Conservation (phyloP, 1,140 invertebrate species). For the Cotesia typhae region DNA sequence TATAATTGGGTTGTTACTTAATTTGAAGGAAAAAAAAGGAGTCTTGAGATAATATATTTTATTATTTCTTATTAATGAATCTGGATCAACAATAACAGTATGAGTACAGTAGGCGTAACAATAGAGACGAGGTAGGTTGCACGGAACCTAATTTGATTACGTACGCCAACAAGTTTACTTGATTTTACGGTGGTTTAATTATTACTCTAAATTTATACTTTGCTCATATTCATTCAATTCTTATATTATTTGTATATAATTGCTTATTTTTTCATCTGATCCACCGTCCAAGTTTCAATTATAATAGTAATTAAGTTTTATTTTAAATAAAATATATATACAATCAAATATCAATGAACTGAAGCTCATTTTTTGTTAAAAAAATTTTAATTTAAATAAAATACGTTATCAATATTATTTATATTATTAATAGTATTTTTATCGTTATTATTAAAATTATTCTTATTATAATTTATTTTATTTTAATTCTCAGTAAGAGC, state of each 20-base stretch:
- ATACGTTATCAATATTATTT: too few species aligned
- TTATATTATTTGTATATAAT: too few species aligned
- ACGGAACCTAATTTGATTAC: constrained; percentile 60
- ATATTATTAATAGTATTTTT: too few species aligned
- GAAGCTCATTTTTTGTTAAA: too few species aligned
- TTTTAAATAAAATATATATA: too few species aligned
- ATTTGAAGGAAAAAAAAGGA: constrained; percentile 7
- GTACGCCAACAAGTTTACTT: constrained; percentile 63
- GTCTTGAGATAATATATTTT: constrained; percentile 65
- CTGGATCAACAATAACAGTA: constrained; percentile 66
- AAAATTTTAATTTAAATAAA: too few species aligned
- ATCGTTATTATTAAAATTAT: too few species aligned
- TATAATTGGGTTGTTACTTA: neutral
- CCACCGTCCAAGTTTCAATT: constrained; percentile 1
- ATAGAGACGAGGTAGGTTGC: constrained; percentile 65
- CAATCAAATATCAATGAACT: too few species aligned
- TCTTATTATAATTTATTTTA: too few species aligned
- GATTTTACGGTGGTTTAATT: constrained; percentile 46
- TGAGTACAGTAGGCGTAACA: constrained; percentile 64
- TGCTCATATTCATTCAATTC: constrained; percentile 6
- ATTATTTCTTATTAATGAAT: constrained; percentile 64
- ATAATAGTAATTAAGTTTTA: too few species aligned
- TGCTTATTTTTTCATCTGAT: neutral
- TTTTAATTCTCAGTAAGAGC: too few species aligned
- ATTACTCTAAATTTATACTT: constrained; percentile 29